Evolutionary conservation across 2,888 invertebrate genomes (phyloP), one percentile per base, ranked within the genome.

Genomic region (Agrochola litura): DNA sequence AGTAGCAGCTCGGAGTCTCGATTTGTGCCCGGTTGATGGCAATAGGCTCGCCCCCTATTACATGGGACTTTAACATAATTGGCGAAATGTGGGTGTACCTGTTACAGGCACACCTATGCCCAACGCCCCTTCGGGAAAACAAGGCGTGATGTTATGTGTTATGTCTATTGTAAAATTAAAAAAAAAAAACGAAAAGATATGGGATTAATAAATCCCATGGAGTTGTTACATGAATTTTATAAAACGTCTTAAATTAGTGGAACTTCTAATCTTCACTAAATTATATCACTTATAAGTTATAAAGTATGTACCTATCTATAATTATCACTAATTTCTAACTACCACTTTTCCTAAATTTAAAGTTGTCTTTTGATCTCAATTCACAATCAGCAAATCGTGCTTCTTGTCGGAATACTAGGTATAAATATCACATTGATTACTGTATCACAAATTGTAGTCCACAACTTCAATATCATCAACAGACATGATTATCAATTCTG

Each of bases 351-450:
- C 22, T 43, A 4, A 41, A 54, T 4, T 72, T 22, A 25, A 74
- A 74, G 9, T 25, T 6, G 8, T 3, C 19, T 10, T 46, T 54
- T 37, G 19, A 41, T 64, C 10, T 25, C 2, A 74, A 61, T 16
- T 46, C 25, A 41, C 25, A 77, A 41, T 60, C 8, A 25, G 37
- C 8, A 46, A 64, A 58, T 25, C 9, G 22, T 22, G 49, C 41
- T 49, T 41, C 6, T 14, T 41, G 30, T 10, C 22, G 37, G n/a
- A 65, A 60, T 65, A 25, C 58, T 60, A 74, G 9, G 49, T 56
- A 43, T 58, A 76, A 68, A 79, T 79, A 82, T 79, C 83, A 77
- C 83, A 77, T 63, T 56, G 58, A 37, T 54, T 52, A 43, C 41
- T 52, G 30, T 43, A 79, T 82, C 79, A 82, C 77, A 80, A 58